Base-by-base conservation (phyloP, 2,888 invertebrate species). In the Polymixis lichenea region DNA sequence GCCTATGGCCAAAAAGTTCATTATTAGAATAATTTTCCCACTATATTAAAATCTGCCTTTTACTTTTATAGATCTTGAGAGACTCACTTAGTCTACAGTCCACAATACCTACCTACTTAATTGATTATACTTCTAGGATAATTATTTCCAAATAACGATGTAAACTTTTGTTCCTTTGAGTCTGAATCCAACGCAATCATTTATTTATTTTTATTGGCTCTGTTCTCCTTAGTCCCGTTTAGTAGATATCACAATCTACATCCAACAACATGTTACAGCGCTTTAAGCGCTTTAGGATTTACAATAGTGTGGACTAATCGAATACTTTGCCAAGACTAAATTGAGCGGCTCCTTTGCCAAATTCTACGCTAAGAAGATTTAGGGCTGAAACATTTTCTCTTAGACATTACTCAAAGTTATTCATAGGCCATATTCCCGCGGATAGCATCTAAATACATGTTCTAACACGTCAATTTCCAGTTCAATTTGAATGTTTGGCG, bases 401-500 rank as follows among this genome's bases (percentile, higher is more conserved):
- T 65, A 82, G 82, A 84, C 62, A 70, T 86, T 74, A 75, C n/a
- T 75, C 61, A 51, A 72, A 84, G 70, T 77, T 78, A 81, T 83
- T 80, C 78, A 86, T 80, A 77, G 73, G 62, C 22, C 67, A 49
- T 65, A 84, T 82, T 82, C 72, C 70, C 70, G 68, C 68, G 28
- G 77, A 80, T 84, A 81, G 61, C 77, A 83, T 86, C 80, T 83
- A 78, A 87, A 86, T 90, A 85, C 83, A 89, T 88, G 86, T 86
- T 76, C 66, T 66, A 79, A 85, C 83, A 87, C 84, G 81, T 72
- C 79, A 72, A 86, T 89, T 86, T 85, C 89, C 86, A 86, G 90
- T 91, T 89, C 89, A 90, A 90, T 93, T 92, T 91, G 89, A 91
- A 90, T 91, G 90, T 86, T 91, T 93, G 92, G 93, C 92, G 78